Percentiles rank a stretch among this genome's conserved stretches.
Evolutionary conservation across 2,113 vertebrate genomes (phyloP).

Genomic region (Dromaius novaehollandiae): DNA sequence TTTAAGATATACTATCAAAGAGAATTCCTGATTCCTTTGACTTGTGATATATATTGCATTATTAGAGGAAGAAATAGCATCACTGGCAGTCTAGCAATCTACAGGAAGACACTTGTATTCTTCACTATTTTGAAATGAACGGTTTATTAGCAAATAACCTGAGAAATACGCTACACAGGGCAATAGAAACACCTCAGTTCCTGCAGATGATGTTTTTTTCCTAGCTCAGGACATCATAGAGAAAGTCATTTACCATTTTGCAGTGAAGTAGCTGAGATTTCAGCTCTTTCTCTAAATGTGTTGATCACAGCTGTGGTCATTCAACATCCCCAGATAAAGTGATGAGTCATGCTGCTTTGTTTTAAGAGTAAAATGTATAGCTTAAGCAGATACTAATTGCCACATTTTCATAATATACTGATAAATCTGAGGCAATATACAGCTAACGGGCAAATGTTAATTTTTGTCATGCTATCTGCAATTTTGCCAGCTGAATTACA

Average conservation of each 20-base stretch:
- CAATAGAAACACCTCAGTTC: background rate
- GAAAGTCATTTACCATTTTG: slow-evolving; percentile 11
- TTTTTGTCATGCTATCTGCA: background rate
- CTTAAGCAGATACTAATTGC: background rate
- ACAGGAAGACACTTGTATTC: background rate
- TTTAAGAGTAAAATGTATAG: background rate
- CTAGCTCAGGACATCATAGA: background rate
- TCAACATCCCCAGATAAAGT: background rate
- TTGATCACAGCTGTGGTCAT: background rate
- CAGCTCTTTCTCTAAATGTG: background rate
- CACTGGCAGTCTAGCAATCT: background rate
- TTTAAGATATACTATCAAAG: background rate
- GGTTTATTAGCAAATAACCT: background rate
- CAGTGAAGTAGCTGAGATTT: background rate
- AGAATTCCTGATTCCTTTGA: background rate
- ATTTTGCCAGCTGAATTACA: background rate
- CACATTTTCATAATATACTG: background rate
- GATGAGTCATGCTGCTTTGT: background rate
- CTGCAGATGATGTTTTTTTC: background rate
- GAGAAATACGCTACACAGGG: background rate
- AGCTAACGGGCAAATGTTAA: background rate
- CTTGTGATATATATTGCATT: background rate
- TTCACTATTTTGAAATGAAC: background rate
- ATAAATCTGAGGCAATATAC: background rate
- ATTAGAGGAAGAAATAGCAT: background rate